Base-by-base conservation (phyloP, 2,888 invertebrate species). In the Hemistola chrysoprasaria region DNA sequence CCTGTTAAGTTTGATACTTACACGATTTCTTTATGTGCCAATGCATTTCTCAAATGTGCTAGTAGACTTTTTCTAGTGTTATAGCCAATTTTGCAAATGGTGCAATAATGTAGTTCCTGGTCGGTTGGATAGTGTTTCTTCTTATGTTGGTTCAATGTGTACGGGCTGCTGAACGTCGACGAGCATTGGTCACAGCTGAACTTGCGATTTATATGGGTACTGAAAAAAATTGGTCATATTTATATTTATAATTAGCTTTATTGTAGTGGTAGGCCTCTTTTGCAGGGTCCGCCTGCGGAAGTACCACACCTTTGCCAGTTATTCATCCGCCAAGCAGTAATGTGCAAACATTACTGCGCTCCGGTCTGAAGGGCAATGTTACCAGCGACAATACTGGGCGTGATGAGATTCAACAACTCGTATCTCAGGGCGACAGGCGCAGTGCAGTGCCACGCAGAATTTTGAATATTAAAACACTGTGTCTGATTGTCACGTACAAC, bases 141-240 rank as follows among this genome's bases (percentile, higher is more conserved):
- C 29, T 66, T 66, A 33, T 85, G 86, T 3, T 70, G 66, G 0
- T 53, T 63, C 1, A 82, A 52, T 0, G 76, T 72, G 63, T 86
- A 84, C 0, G 87, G 87, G 8, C 76, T 82, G 40, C 73, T 74
- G 53, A 78, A 81, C 0, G 57, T 53, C 0, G 77, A 50, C 0
- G 59, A 1, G 10, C 87, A 87, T 0, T 56, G 42, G 1, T 68
- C 65, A 37, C 87, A 87, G 0, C 47, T 22, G 54, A 86, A 87
- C 9, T 76, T 78, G 0, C 66, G 60, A 23, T 75, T 78, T 7
- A 84, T 67, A 41, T 87, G 87, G 10, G 74, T 83, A 1, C 85
- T 85, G 69, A 1, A 63, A 65, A 3, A 32, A 36, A 7, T 25
- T 8, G 8, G 35, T 8, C 33, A 27, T 9, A 16, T 10, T 3